Base-by-base conservation (phyloP, 1,140 invertebrate species). In the Globodera rostochiensis region DNA sequence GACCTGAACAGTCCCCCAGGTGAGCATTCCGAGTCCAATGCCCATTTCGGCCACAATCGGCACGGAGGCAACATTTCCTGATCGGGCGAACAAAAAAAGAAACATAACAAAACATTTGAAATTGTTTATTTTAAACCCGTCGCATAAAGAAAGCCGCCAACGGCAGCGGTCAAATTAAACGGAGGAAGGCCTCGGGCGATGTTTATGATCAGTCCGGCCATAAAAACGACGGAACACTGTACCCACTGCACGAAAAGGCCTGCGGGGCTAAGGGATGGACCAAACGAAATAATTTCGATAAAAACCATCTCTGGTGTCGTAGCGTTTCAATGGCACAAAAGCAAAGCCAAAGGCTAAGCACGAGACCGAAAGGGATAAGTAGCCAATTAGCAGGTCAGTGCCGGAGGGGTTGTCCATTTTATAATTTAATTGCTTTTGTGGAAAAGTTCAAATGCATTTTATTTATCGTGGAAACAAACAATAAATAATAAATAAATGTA, bases 201-300 rank as follows among this genome's bases (percentile, higher is more conserved):
- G 64, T 89, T 87, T 73, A 88, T 88, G 21, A 86, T 53, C 49
- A 88, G 84, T 11, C 87, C 87, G 46, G 84, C 73, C n/a, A 86
- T 73, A 74, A 88, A 88, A 8, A 88, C 84, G 25, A 84, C 75
- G 13, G 85, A 64, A 78, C 87, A 88, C 75, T 89, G 84, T 69
- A 88, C 79, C 86, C 86, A 88, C 80, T 88, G 87, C n/a, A 88
- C 86, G 53, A 88, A 88, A 64, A 88, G 82, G n/a, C 87, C 87
- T 80, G 66, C 1, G 25, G 60, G 53, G 36, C 3, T 36, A 25
- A n/a, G 80, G 9, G 66, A 69, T 4, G 0, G 7, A 1, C 57
- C 53, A 45, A 46, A 7, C 4, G 6, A 47, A 15, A 67, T 53
- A 80, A 74, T 25, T 74, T 60, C 13, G 25, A 15, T 47, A 50